Base-by-base conservation (phyloP, 2,113 vertebrate species). In the Clupea harengus region DNA sequence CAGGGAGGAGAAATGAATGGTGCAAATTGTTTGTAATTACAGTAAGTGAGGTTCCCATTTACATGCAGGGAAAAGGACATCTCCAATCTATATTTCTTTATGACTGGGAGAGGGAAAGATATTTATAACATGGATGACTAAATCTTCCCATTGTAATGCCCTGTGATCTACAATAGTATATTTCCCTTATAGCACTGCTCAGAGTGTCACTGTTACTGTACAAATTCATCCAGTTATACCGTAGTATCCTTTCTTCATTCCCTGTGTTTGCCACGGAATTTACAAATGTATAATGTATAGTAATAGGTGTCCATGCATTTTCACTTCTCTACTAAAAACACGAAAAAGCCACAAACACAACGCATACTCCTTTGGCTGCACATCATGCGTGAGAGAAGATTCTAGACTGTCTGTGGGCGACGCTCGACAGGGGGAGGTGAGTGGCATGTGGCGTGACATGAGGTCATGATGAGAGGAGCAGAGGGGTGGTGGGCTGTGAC, bases 401-500 rank as follows among this genome's bases (percentile, higher is more conserved):
- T 39, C 72, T 17, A 78, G 72, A 32, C 1, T 28, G 72, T 78
- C 9, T 15, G 72, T 13, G 64, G 25, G n/a, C 9, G n/a, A n/a
- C n/a, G n/a, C n/a, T n/a, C n/a, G n/a, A n/a, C n/a, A 32, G n/a
- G 8, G 72, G n/a, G 60, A 4, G 72, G 28, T 39, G 32, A 28
- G 72, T 78, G 25, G 72, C 72, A 39, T 78, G 72, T 39, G 28
- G 72, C 32, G 32, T 78, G 72, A 78, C 72, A 17, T 32, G 72
- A 78, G 72, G 72, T 13, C 72, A 78, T 78, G 72, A 78, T 39
- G 72, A 78, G 72, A 78, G 72, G 72, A 39, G 32, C 28, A 44
- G 13, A 4, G 2, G 25, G 72, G 72, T 39, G 72, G 28, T 32
- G 32, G 72, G 4, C 10, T 39, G 72, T 78, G 72, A 78, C 72